These are phyloP conservation scores for Equus quagga DNA, from an alignment of 2,113 vertebrate genomes.

Conservation along the genomic window DNA sequence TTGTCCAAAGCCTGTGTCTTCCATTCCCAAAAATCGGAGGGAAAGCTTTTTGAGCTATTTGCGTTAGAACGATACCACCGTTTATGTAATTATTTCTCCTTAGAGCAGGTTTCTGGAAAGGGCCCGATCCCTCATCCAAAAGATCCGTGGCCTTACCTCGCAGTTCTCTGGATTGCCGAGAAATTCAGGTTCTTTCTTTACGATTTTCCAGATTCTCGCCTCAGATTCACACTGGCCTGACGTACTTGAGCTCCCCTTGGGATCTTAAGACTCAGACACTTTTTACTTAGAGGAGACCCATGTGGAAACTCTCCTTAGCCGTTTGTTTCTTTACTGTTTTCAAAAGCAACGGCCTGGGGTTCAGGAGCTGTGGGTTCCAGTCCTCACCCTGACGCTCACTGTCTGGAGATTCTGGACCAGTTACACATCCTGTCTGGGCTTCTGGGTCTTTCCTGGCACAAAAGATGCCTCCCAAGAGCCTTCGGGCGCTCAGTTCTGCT, in stretches of 20 bases:
- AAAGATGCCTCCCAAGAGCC: neutral
- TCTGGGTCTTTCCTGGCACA: neutral
- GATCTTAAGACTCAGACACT: neutral
- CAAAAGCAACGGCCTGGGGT: neutral
- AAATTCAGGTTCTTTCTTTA: neutral
- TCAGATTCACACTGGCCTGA: neutral
- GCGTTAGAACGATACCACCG: neutral
- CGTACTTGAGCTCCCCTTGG: neutral
- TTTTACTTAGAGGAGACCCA: neutral
- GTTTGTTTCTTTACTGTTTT: neutral
- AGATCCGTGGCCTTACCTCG: neutral
- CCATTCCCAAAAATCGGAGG: neutral
- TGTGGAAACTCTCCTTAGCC: neutral
- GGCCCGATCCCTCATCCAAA: neutral
- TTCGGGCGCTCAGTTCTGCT: neutral
- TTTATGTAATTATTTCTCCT: neutral
- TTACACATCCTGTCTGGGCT: neutral
- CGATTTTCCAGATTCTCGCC: slow-evolving; percentile 8
- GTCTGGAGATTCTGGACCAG: neutral
- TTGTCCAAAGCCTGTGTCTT: neutral
- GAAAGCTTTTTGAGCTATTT: neutral
- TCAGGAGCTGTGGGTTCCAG: neutral
- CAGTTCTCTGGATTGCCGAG: neutral
- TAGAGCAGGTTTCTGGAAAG: neutral
- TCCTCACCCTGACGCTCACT: neutral